Percentiles rank a stretch among this genome's conserved stretches.
Conservation (phyloP, 2,797 vertebrate genomes). For the Bothrops alternatus region DNA sequence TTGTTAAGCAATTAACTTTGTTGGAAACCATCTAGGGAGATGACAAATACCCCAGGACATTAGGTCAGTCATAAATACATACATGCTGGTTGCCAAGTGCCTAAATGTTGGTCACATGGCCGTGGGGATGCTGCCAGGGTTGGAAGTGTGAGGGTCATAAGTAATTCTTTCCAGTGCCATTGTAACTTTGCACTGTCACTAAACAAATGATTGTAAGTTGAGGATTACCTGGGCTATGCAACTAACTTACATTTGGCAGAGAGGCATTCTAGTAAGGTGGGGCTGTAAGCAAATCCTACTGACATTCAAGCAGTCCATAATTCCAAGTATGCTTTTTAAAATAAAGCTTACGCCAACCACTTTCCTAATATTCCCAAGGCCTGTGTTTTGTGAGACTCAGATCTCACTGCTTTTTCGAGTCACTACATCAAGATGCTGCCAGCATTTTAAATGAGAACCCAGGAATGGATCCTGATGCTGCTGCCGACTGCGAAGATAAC, state of each 20-base stretch:
- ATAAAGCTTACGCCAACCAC: neutral
- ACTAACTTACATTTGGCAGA: neutral
- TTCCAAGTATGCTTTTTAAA: neutral
- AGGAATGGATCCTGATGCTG: neutral
- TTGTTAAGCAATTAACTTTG: neutral
- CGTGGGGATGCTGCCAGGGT: neutral
- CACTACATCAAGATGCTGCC: neutral
- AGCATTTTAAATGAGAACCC: neutral
- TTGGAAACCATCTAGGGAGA: neutral
- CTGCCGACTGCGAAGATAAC: too few species aligned
- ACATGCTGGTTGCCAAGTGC: neutral
- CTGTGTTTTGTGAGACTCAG: neutral
- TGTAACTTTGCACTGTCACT: neutral
- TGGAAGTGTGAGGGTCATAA: neutral
- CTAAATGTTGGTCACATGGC: neutral
- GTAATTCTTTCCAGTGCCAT: neutral
- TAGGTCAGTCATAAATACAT: neutral
- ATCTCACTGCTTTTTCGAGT: neutral
- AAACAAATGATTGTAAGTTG: neutral
- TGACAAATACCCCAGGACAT: neutral
- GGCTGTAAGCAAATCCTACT: neutral
- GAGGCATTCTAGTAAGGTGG: neutral
- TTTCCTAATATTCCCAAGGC: neutral
- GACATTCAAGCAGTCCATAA: neutral
- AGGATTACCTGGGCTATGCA: neutral